A percentile compares a stretch with the other conserved stretches of the same genome.
These are phyloP conservation scores for Kryptolebias ocellatus DNA, from an alignment of 2,797 vertebrate species.

Conservation along the genomic window DNA sequence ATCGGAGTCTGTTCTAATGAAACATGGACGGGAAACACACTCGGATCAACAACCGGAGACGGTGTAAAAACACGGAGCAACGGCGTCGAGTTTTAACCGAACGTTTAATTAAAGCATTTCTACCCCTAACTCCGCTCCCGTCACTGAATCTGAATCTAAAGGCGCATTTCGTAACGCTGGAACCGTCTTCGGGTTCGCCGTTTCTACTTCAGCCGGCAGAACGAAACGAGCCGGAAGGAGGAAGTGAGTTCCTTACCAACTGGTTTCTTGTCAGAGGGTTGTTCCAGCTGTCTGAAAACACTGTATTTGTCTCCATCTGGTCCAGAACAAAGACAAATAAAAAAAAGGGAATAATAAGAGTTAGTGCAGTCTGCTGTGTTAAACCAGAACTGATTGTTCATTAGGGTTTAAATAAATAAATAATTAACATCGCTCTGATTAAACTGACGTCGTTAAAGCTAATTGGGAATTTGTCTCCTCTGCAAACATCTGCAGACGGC, in stretches of 20 bases:
- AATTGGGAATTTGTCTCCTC: background rate
- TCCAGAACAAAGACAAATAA: constrained; percentile 44
- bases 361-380: background rate
- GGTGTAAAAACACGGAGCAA: constrained; percentile 41
- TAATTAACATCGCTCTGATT: background rate
- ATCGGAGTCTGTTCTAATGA: constrained; percentile 91
- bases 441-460: constrained; percentile 3
- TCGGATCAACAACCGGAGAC: constrained; percentile 66
- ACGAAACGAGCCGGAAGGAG: background rate
- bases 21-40: constrained; percentile 83
- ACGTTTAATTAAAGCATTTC: constrained; percentile 22
- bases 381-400: background rate
- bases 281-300: constrained; percentile 93
- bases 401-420: background rate
- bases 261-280: constrained; percentile 88
- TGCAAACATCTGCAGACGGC: background rate
- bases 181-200: too few relatives aligned
- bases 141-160: background rate
- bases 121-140: background rate
- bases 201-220: background rate
- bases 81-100: constrained; percentile 24
- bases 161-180: too few relatives aligned
- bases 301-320: constrained; percentile 97
- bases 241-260: constrained; percentile 82
- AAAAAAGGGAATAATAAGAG: background rate